phyloP scores from a whole-genome alignment of 2,797 vertebrate species.

The Pangasius mekongensis region DNA sequence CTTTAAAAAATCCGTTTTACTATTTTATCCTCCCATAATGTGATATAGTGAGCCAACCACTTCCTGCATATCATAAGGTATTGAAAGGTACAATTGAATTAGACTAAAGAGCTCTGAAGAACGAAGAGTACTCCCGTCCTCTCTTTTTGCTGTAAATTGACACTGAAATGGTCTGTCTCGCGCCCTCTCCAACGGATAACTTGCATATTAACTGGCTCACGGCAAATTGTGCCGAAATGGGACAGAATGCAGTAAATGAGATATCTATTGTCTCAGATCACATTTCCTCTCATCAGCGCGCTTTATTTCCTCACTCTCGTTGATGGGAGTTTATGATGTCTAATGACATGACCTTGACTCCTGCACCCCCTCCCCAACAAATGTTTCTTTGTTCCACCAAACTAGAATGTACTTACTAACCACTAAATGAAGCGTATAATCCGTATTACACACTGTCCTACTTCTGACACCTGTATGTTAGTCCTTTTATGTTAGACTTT shows the following conservation, averaged over 20 bases:
- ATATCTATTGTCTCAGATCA: slow-evolving; percentile 74
- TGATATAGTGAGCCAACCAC: slow-evolving; percentile 70
- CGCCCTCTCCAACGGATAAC: slow-evolving; percentile 69
- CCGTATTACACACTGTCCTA: slow-evolving; percentile 47
- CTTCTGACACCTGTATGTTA: slow-evolving; percentile 55
- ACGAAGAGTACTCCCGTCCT: slow-evolving; percentile 77
- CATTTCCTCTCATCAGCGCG: slow-evolving; percentile 74
- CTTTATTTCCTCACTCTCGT: slow-evolving; percentile 70
- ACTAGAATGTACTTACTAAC: slow-evolving; percentile 54
- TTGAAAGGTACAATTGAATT: slow-evolving; percentile 83
- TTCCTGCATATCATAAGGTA: slow-evolving; percentile 80
- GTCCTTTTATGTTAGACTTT: not conserved
- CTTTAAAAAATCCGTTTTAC: slow-evolving; percentile 76
- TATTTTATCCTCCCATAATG: slow-evolving; percentile 74
- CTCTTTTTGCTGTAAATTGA: slow-evolving; percentile 79
- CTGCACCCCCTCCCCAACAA: slow-evolving; percentile 47
- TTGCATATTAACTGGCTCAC: slow-evolving; percentile 74
- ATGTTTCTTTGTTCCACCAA: slow-evolving; percentile 61
- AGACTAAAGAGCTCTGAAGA: slow-evolving; percentile 80
- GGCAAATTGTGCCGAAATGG: slow-evolving; percentile 74
- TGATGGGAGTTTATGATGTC: slow-evolving; percentile 71
- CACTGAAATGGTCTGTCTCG: slow-evolving; percentile 76
- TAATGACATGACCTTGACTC: slow-evolving; percentile 72
- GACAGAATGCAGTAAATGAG: slow-evolving; percentile 76
- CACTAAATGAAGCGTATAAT: slow-evolving; percentile 58